Evolutionary conservation across 2,113 vertebrate genomes (phyloP).

Genomic region (Atlantisia rogersi): DNA sequence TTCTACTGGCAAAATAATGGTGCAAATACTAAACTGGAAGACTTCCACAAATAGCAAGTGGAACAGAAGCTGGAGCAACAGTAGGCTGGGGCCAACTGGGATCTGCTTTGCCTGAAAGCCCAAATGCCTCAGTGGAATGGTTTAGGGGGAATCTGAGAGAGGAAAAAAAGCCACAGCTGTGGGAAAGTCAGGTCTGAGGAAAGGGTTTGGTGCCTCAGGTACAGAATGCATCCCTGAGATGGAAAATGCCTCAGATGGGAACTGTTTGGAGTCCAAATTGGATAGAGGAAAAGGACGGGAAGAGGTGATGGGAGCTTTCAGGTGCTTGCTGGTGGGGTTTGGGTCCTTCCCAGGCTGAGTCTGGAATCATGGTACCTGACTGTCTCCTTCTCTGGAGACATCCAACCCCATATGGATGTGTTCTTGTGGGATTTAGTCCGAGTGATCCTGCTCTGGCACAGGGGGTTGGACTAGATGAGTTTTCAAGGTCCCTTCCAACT

Average conservation of each 20-base stretch:
- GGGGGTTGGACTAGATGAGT: too few species aligned
- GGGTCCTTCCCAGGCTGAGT: neutral
- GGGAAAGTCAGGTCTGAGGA: neutral
- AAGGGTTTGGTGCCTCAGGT: neutral
- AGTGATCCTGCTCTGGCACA: too few species aligned
- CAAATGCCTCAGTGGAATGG: neutral
- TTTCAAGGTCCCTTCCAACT: too few species aligned
- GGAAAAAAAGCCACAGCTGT: neutral
- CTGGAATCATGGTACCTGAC: rapidly evolving
- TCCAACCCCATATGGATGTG: too few species aligned
- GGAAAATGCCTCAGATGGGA: neutral
- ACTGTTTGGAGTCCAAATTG: neutral
- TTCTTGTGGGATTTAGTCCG: too few species aligned
- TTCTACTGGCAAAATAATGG: neutral
- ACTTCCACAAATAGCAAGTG: neutral
- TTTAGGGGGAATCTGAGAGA: neutral
- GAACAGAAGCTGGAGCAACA: neutral
- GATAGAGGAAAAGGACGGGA: neutral
- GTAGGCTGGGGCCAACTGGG: neutral
- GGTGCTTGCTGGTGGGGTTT: neutral
- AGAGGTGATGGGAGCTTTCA: neutral
- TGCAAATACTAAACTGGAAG: neutral
- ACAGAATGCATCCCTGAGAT: neutral
- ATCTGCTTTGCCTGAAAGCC: neutral
- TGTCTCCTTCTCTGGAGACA: too few species aligned